These are phyloP conservation scores for Netelia inedita DNA, from an alignment of 2,888 invertebrate species.

Conservation along the genomic window DNA sequence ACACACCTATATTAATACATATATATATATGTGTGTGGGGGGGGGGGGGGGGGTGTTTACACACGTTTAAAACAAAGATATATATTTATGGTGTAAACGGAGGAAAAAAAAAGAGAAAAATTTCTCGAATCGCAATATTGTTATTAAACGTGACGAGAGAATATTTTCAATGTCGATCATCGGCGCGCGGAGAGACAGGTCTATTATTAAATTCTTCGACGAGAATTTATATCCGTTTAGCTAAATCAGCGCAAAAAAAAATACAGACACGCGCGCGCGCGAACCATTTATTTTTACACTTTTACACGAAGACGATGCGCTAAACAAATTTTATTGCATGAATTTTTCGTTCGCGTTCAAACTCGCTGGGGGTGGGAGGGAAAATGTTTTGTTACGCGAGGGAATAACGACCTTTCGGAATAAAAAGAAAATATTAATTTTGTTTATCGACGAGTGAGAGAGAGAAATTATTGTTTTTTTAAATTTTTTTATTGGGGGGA, in stretches of 20 bases:
- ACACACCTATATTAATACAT: neutral
- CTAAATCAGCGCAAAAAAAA: slow-evolving; percentile 20
- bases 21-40: neutral
- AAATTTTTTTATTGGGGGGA: too few relatives aligned
- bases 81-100: slow-evolving; percentile 31
- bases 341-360: neutral
- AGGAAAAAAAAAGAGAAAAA: slow-evolving; percentile 44
- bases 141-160: slow-evolving; percentile 40
- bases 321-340: neutral
- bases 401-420: too few relatives aligned
- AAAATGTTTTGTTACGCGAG: neutral
- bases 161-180: slow-evolving; percentile 61
- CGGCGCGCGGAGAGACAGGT: slow-evolving; percentile 45
- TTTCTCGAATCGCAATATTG: slow-evolving; percentile 55
- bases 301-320: neutral
- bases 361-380: neutral
- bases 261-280: too few relatives aligned
- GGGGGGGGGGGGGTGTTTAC: neutral
- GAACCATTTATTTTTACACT: slow-evolving; percentile 31
- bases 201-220: slow-evolving; percentile 68
- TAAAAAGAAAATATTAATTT: too few relatives aligned
- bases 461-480: too few relatives aligned
- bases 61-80: slow-evolving; percentile 5
- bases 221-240: slow-evolving; percentile 69
- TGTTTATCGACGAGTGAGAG: too few relatives aligned